A percentile compares a stretch with the other conserved stretches of the same genome.
These are phyloP conservation scores for Labia minor DNA, from an alignment of 2,888 invertebrate genomes.

Conservation along the genomic window DNA sequence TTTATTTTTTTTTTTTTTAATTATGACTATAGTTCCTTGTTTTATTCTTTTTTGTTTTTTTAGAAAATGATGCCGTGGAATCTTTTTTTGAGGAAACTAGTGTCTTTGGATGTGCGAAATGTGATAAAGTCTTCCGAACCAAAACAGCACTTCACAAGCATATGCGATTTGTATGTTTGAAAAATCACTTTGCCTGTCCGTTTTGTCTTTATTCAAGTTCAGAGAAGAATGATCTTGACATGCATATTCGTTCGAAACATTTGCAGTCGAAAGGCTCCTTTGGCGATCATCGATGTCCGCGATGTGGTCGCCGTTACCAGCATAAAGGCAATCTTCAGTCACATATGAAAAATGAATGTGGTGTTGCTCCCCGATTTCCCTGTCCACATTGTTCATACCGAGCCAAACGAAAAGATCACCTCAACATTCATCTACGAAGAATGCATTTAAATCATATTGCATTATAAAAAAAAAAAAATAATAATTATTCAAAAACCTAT, in stretches of 20 bases:
- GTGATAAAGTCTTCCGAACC: not conserved
- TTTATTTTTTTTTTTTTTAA: no score
- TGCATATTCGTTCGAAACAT: not conserved
- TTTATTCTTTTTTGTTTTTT: not conserved
- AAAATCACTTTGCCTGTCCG: not conserved
- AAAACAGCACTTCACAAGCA: not conserved
- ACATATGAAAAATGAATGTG: constrained; percentile 28
- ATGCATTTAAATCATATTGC: not conserved
- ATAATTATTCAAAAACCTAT: no score
- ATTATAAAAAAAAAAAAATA: no score
- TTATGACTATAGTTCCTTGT: no score
- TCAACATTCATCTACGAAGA: constrained; percentile 1
- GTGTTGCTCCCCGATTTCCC: constrained; percentile 23
- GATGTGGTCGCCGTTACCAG: constrained; percentile 22
- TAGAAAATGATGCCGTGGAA: not conserved
- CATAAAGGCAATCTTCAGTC: constrained; percentile 17
- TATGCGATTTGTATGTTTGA: not conserved
- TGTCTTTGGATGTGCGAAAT: not conserved
- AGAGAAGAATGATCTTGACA: not conserved
- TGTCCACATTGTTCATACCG: constrained; percentile 22
- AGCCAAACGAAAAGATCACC: constrained; percentile 19
- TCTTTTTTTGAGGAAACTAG: not conserved
- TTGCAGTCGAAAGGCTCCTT: not conserved
- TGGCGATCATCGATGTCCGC: not conserved
- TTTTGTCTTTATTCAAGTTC: not conserved